A percentile compares a stretch with the other conserved stretches of the same genome.
phyloP scores from a whole-genome alignment of 2,797 vertebrate genomes.

The Dallia pectoralis region DNA sequence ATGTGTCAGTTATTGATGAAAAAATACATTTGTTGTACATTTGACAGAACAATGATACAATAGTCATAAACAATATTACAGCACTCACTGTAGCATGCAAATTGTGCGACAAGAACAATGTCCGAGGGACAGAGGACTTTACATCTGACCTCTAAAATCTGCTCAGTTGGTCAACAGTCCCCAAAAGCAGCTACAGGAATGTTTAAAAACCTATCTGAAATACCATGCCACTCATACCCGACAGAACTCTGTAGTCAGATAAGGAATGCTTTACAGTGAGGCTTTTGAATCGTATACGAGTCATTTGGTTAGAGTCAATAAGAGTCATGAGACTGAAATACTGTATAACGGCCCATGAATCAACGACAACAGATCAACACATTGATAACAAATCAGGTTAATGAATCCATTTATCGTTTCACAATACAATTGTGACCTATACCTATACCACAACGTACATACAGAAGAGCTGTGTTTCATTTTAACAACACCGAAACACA shows the following conservation, averaged over 20 bases:
- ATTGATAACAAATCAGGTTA: constrained; percentile 38
- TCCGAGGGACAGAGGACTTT: constrained; percentile 26
- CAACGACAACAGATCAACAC: constrained; percentile 38
- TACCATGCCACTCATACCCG: constrained; percentile 16
- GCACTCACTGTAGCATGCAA: constrained; percentile 43
- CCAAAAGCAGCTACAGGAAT: constrained; percentile 51
- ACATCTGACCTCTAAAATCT: constrained; percentile 32
- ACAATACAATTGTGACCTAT: constrained; percentile 42
- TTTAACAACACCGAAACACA: constrained; percentile 52
- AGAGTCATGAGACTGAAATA: constrained; percentile 12
- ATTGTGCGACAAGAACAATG: constrained; percentile 28
- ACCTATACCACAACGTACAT: constrained; percentile 60
- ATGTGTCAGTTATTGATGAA: constrained; percentile 14
- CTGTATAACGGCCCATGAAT: constrained; percentile 47
- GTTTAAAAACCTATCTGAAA: constrained; percentile 44
- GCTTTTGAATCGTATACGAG: constrained; percentile 38
- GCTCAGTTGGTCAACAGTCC: constrained; percentile 37
- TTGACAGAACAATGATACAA: constrained; percentile 34
- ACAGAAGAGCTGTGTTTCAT: constrained; percentile 53
- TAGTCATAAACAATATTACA: constrained; percentile 35
- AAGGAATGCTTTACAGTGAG: constrained; percentile 31
- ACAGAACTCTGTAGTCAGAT: constrained; percentile 39
- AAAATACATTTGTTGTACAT: constrained; percentile 36
- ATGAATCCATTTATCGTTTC: constrained; percentile 28
- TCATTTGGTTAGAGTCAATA: constrained; percentile 46